Percentiles rank a stretch among this genome's conserved stretches.
Evolutionary conservation across 2,888 invertebrate species (phyloP).

Genomic region (Drosophila paramelanica): DNA sequence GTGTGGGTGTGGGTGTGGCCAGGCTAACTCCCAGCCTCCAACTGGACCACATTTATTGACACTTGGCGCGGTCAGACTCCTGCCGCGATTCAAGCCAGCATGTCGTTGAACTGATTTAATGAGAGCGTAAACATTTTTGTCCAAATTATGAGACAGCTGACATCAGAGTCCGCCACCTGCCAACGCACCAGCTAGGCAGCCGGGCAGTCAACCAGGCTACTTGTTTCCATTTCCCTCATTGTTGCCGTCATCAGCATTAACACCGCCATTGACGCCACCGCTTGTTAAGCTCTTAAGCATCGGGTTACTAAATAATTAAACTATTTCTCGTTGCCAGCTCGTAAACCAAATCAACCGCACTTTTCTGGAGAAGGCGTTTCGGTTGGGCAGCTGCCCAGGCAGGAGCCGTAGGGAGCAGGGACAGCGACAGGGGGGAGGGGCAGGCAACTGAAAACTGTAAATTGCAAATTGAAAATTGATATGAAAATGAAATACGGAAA

Average conservation of each 20-base stretch:
- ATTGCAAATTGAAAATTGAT: constrained; percentile 19
- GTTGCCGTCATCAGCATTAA: constrained; percentile 29
- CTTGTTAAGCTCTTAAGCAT: constrained; percentile 68
- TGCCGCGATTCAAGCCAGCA: constrained; percentile 13
- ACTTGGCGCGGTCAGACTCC: constrained; percentile 27
- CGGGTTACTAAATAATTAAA: constrained; percentile 73
- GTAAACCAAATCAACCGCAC: constrained; percentile 57
- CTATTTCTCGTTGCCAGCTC: constrained; percentile 57
- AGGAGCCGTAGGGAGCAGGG: neutral
- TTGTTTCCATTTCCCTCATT: neutral
- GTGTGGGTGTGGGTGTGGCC: neutral
- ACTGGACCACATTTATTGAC: constrained; percentile 56
- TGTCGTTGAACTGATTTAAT: constrained; percentile 60
- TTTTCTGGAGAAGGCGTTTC: constrained; percentile 2
- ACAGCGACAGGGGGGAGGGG: neutral
- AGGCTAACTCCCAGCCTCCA: constrained; percentile 26
- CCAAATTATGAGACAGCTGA: constrained; percentile 61
- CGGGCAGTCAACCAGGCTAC: too few relatives aligned
- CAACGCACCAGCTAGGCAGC: too few relatives aligned
- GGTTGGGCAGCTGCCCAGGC: neutral
- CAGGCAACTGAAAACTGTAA: constrained; percentile 1
- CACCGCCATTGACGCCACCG: constrained; percentile 41
- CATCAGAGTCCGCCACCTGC: neutral
- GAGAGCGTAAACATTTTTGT: constrained; percentile 68
- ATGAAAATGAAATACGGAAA: constrained; percentile 10